Conservation (phyloP, 1,140 invertebrate genomes). For the Caenorhabditis brenneri region DNA sequence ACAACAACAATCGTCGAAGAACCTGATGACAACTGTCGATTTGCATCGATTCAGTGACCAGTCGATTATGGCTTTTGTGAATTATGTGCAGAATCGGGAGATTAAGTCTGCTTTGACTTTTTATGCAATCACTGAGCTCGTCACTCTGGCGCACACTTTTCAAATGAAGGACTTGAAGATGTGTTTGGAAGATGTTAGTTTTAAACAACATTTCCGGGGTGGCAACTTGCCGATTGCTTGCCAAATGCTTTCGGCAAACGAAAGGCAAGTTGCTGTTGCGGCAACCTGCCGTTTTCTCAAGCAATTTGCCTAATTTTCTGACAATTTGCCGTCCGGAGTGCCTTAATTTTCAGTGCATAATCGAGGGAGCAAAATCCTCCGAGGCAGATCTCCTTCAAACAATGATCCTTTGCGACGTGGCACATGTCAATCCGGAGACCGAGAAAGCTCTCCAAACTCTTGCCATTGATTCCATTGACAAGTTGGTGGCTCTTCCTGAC, state of each 20-base stretch:
- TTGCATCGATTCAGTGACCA: not conserved
- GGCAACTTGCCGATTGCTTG: not conserved
- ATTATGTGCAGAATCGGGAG: not conserved
- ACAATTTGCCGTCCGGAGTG: too few relatives aligned
- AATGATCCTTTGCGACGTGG: constrained; percentile 33
- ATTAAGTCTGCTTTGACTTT: constrained; percentile 2
- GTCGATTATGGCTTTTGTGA: not conserved
- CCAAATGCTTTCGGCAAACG: too few relatives aligned
- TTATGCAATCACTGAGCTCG: not conserved
- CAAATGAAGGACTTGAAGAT: constrained; percentile 20
- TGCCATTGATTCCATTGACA: not conserved
- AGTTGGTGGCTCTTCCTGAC: constrained; percentile 6
- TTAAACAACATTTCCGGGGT: not conserved
- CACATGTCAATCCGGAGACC: constrained; percentile 19
- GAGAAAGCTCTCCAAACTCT: not conserved
- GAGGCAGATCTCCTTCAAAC: constrained; percentile 27
- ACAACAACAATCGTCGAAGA: not conserved
- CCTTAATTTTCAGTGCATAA: not conserved
- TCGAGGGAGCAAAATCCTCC: not conserved
- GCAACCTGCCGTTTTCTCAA: too few relatives aligned
- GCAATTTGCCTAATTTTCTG: too few relatives aligned
- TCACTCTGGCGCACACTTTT: constrained; percentile 1
- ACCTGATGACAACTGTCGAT: not conserved
- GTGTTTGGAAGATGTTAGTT: constrained; percentile 7
- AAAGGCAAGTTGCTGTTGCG: too few relatives aligned